These are phyloP conservation scores for Clinocottus analis DNA, from an alignment of 2,113 vertebrate genomes.

Conservation along the genomic window DNA sequence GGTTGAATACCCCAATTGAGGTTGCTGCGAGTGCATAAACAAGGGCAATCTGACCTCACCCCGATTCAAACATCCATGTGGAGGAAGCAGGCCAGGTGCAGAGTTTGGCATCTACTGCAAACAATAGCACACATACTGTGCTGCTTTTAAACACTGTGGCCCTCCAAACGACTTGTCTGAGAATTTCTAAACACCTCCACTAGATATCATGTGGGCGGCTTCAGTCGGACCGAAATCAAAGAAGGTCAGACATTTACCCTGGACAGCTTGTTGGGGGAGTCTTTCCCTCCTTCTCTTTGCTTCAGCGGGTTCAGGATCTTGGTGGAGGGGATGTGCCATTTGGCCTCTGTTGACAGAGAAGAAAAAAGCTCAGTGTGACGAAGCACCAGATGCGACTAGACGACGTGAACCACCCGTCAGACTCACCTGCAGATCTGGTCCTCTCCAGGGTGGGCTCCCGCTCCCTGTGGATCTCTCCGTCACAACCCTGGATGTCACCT, in stretches of 20 bases:
- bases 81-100: slow-evolving; percentile 24
- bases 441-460: slow-evolving; percentile 89
- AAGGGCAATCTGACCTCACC: slow-evolving; percentile 67
- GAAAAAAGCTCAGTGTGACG: slow-evolving; percentile 2
- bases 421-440: slow-evolving; percentile 87
- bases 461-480: slow-evolving; percentile 88
- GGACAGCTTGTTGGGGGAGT: slow-evolving; percentile 92
- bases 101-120: background rate
- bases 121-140: background rate
- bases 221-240: slow-evolving; percentile 13
- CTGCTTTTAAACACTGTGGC: slow-evolving; percentile 1
- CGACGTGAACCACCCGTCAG: background rate
- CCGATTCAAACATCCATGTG: slow-evolving; percentile 3
- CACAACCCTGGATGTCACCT: slow-evolving; percentile 82
- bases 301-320: slow-evolving; percentile 94
- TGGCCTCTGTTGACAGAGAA: slow-evolving; percentile 86
- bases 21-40: slow-evolving; percentile 54
- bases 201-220: slow-evolving; percentile 13
- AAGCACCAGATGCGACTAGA: background rate
- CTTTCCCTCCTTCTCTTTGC: slow-evolving; percentile 90
- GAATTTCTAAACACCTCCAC: background rate
- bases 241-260: slow-evolving; percentile 85
- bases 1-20: slow-evolving; percentile 38
- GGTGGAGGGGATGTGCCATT: slow-evolving; percentile 92
- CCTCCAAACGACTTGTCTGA: slow-evolving; percentile 16